Base-by-base conservation (phyloP, 2,888 invertebrate genomes). In the Myathropa florea region DNA sequence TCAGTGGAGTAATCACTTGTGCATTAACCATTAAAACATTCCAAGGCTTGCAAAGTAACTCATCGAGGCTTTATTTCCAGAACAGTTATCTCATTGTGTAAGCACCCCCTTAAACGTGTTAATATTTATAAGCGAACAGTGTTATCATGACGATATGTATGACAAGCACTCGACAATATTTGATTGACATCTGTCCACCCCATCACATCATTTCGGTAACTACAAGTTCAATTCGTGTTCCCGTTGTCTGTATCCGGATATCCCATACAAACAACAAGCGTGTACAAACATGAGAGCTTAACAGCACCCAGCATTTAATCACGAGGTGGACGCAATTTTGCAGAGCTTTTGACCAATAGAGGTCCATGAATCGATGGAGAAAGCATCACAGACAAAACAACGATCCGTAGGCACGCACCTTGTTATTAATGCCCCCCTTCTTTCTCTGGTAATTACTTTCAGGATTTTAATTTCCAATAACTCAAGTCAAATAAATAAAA, bases 381-480 rank as follows among this genome's bases (percentile, higher is more conserved):
- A 46, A 6, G n/a, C n/a, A 46, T 18, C 46, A 46, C n/a, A 46
- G 6, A n/a, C 46, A 18, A 2, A 46, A 18, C 46, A 46, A n/a
- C 18, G 18, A 18, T 46, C 46, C 46, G 4, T 6, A 4, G 46
- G 18, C n/a, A 18, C 18, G 7, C 46, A 18, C 9, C n/a, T 6
- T 46, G 18, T 7, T 72, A 79, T 79, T 65, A 79, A 72, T 72
- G 60, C 60, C 21, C 14, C n/a, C 12, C 36, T 18, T 4, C 12
- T n/a, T 9, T 39, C 30, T 10, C 18, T 28, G 67, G 72, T 36
- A 70, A 75, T 67, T 59, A 24, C 59, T 72, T 72, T 67, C 72
- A 81, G 81, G 84, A 81, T 85, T 81, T 81, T 77, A 71, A 81
- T 72, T 81, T 81, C 67, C 81, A 81, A 85, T 85, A 67, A 28